Conservation (phyloP, 2,888 invertebrate genomes). For the Agrypnus murinus region DNA sequence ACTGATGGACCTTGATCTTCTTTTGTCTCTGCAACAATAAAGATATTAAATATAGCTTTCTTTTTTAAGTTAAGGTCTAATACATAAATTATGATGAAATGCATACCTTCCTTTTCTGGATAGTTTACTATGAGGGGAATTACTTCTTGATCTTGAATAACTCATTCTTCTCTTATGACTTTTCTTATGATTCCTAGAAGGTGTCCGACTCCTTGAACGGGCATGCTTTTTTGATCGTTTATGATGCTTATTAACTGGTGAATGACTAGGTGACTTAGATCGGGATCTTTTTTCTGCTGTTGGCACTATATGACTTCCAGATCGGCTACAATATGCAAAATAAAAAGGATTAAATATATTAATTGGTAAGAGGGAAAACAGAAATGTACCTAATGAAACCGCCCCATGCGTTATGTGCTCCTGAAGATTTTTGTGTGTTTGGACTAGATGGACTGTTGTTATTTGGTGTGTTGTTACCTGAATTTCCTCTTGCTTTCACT, state of each 20-base stretch:
- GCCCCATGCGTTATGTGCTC: conserved; percentile 80
- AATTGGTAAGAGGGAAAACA: not conserved
- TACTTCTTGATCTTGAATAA: conserved; percentile 68
- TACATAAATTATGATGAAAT: too few relatives aligned
- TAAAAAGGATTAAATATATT: too few relatives aligned
- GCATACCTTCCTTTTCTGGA: conserved; percentile 62
- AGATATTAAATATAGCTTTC: conserved; percentile 5
- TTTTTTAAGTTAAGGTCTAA: not conserved
- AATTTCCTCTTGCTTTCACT: conserved; percentile 73
- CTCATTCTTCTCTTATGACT: conserved; percentile 66
- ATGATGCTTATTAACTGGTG: conserved; percentile 66
- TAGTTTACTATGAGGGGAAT: conserved; percentile 66
- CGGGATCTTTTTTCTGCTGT: conserved; percentile 67
- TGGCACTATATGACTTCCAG: conserved; percentile 69
- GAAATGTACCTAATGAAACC: conserved; percentile 76
- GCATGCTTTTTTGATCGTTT: conserved; percentile 67
- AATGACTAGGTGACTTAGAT: conserved; percentile 66
- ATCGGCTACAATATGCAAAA: conserved; percentile 63
- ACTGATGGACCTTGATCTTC: conserved; percentile 69
- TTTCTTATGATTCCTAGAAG: conserved; percentile 66
- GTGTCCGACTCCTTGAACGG: conserved; percentile 65
- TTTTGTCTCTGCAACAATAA: conserved; percentile 67
- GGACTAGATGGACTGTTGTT: conserved; percentile 69
- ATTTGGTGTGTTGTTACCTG: conserved; percentile 73
- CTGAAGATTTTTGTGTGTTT: conserved; percentile 73